Evolutionary conservation across 2,888 invertebrate species (phyloP).

Genomic region (Kryphioiulus occultus): DNA sequence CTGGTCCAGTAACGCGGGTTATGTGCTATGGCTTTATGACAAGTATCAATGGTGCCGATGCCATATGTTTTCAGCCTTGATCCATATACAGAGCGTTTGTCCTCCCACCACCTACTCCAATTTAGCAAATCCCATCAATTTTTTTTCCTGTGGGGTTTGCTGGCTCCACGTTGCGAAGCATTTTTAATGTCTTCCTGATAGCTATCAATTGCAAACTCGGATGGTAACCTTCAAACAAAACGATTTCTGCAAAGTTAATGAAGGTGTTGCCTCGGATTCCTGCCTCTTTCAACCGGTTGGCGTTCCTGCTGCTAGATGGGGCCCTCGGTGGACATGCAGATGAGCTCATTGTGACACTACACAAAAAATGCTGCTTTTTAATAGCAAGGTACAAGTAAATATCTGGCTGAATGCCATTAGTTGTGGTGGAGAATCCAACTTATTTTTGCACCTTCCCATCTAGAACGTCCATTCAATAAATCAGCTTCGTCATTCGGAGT

Average conservation of each 20-base stretch:
- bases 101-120: slow-evolving; percentile 39
- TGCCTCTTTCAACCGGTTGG: background rate
- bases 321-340: background rate
- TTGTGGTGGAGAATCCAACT: too few species aligned
- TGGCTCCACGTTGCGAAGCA: background rate
- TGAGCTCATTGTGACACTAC: slow-evolving; percentile 10
- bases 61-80: slow-evolving; percentile 14
- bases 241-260: background rate
- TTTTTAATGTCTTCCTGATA: slow-evolving; percentile 32
- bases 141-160: background rate
- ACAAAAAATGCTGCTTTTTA: background rate
- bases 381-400: background rate
- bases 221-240: slow-evolving; percentile 4
- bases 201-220: slow-evolving; percentile 13
- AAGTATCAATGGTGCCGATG: slow-evolving; percentile 27
- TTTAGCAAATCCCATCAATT: slow-evolving; percentile 39
- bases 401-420: slow-evolving; percentile 22
- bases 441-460: too few species aligned
- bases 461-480: background rate
- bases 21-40: slow-evolving; percentile 20
- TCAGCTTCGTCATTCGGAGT: slow-evolving; percentile 9
- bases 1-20: background rate
- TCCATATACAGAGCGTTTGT: background rate
- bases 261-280: slow-evolving; percentile 28
- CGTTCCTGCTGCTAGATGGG: background rate